These are phyloP conservation scores for Notarius lentiginosus DNA, from an alignment of 2,113 vertebrate genomes.

Conservation along the genomic window DNA sequence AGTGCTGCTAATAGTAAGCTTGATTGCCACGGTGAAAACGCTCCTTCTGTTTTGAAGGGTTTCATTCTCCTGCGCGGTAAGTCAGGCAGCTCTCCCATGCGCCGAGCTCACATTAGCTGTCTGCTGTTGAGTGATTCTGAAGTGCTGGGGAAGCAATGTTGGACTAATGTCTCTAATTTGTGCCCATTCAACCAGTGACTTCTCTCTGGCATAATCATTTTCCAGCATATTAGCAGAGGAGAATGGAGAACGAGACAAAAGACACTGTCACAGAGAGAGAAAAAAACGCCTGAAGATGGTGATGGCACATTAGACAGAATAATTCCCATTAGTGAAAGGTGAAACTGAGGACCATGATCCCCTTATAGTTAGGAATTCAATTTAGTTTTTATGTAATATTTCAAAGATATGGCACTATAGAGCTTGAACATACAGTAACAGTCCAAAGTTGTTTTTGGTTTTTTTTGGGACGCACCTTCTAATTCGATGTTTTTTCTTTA, in stretches of 20 bases:
- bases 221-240: constrained; percentile 65
- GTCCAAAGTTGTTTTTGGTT: no score
- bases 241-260: constrained; percentile 50
- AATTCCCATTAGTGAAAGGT: constrained; percentile 12
- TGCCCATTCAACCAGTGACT: constrained; percentile 64
- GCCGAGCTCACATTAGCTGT: constrained; percentile 57
- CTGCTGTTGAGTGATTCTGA: constrained; percentile 56
- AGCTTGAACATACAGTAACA: not conserved
- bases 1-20: constrained; percentile 31
- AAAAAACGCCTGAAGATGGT: not conserved
- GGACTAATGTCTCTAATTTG: constrained; percentile 72
- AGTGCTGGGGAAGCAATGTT: constrained; percentile 66
- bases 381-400: not conserved
- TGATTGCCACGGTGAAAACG: constrained; percentile 46
- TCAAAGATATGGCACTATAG: not conserved
- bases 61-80: constrained; percentile 22
- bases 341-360: constrained; percentile 32
- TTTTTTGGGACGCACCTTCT: no score
- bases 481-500: no score
- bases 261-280: constrained; percentile 50
- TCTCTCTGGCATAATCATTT: constrained; percentile 65
- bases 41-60: constrained; percentile 29
- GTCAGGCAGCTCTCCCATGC: constrained; percentile 42
- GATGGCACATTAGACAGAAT: constrained; percentile 31
- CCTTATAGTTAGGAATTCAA: not conserved